Percentiles rank a stretch among this genome's conserved stretches.
These are phyloP conservation scores for Dicroscelio sp. DNA, from an alignment of 2,888 invertebrate species.

Conservation along the genomic window DNA sequence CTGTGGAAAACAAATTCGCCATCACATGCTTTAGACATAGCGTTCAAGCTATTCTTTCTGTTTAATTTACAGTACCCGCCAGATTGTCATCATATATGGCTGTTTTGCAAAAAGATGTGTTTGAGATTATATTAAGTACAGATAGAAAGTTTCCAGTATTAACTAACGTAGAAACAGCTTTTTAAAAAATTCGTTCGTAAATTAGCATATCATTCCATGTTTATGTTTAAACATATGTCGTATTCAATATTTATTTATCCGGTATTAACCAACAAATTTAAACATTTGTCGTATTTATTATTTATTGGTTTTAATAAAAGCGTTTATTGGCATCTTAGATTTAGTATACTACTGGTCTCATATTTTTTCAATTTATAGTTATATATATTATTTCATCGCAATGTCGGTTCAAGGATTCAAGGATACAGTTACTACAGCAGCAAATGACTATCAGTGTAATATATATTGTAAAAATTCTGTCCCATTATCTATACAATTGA, in stretches of 20 bases:
- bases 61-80: conserved; percentile 43
- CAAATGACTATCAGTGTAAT: not conserved
- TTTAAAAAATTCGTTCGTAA: too few species aligned
- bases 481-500: not conserved
- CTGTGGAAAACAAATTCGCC: conserved; percentile 36
- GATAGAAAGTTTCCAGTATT: too few species aligned
- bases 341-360: not conserved
- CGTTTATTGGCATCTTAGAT: not conserved
- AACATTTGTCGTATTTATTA: not conserved
- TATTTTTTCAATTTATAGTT: not conserved
- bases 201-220: not conserved
- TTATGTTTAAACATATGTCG: not conserved
- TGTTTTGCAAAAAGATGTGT: not conserved
- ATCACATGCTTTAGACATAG: conserved; percentile 12
- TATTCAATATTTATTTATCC: too few species aligned
- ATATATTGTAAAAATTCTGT: not conserved
- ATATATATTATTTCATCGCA: not conserved
- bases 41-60: conserved; percentile 39
- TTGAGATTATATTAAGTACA: not conserved
- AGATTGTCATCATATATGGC: conserved; percentile 13
- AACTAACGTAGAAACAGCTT: too few species aligned
- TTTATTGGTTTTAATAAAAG: not conserved
- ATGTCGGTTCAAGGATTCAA: not conserved
- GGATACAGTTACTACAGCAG: not conserved
- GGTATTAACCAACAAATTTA: too few species aligned